Conservation (phyloP, 2,888 invertebrate genomes). For the Drosophila buzzatii region DNA sequence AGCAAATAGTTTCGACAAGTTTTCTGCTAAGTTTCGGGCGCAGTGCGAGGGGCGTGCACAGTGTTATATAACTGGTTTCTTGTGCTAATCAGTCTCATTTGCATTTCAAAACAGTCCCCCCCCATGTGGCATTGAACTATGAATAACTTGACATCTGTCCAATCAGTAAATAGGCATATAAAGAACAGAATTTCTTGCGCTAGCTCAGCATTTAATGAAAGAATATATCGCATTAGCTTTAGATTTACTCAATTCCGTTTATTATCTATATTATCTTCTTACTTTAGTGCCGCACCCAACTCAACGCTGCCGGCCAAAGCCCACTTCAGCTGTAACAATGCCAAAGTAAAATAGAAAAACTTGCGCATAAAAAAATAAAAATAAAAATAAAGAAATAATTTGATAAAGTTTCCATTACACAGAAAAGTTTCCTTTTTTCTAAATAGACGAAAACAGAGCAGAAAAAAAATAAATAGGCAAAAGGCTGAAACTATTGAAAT, state of each 20-base stretch:
- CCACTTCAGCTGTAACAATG: constrained; percentile 26
- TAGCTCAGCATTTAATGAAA: constrained; percentile 1
- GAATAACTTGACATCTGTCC: neutral
- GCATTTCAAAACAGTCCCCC: constrained; percentile 22
- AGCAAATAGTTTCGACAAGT: constrained; percentile 29
- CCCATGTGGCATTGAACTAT: constrained; percentile 1
- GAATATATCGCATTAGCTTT: constrained; percentile 1
- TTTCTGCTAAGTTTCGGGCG: constrained; percentile 4
- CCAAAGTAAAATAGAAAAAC: constrained; percentile 25
- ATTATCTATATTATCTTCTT: constrained; percentile 14
- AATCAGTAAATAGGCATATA: no score
- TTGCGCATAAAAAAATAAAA: constrained; percentile 22
- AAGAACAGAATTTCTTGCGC: neutral
- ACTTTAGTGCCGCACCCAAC: neutral
- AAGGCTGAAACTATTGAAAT: constrained; percentile 25
- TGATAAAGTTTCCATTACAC: constrained; percentile 41
- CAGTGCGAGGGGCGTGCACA: neutral
- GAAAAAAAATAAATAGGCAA: constrained; percentile 29
- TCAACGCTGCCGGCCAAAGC: neutral
- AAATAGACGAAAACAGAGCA: constrained; percentile 33
- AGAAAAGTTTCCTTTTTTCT: constrained; percentile 39
- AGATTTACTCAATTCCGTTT: constrained; percentile 21
- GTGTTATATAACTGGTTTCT: constrained; percentile 13
- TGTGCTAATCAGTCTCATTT: constrained; percentile 19
- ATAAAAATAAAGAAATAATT: constrained; percentile 19